phyloP scores from a whole-genome alignment of 92 coral and sea anemone genomes.

The Zoanthus sociatus region DNA sequence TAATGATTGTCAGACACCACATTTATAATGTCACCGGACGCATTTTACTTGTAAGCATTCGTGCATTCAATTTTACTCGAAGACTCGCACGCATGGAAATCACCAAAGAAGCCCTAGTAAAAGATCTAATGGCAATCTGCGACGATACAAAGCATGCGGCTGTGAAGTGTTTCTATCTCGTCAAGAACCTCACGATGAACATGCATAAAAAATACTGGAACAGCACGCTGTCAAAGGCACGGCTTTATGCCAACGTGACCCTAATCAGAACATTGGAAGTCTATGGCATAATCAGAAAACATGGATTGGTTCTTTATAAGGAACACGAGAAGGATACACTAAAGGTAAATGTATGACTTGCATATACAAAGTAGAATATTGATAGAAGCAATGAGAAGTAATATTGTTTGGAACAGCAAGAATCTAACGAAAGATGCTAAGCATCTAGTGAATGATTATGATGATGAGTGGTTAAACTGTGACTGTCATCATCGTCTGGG shows the following conservation, averaged over 20 bases:
- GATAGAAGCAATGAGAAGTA: too few species aligned
- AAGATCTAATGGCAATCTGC: slow-evolving; percentile 69
- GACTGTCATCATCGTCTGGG: too few species aligned
- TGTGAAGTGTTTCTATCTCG: slow-evolving; percentile 64
- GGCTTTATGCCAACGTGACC: slow-evolving; percentile 59
- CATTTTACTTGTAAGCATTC: slow-evolving; percentile 56
- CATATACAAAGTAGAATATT: too few species aligned
- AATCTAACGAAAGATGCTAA: too few species aligned
- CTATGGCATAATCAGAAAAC: slow-evolving; percentile 56
- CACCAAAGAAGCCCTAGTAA: slow-evolving; percentile 69
- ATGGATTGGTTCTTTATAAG: slow-evolving; percentile 59
- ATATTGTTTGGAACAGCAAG: too few species aligned
- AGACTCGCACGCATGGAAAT: slow-evolving; percentile 72
- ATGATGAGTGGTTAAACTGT: too few species aligned
- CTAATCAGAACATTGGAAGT: slow-evolving; percentile 59
- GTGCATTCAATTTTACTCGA: slow-evolving; percentile 66
- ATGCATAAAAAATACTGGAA: slow-evolving; percentile 55
- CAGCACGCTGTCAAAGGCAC: slow-evolving; percentile 26
- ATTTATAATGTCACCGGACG: slow-evolving; percentile 49
- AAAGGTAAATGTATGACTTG: slow-evolving; percentile 8
- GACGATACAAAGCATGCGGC: slow-evolving; percentile 64
- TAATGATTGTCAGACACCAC: slow-evolving; percentile 56
- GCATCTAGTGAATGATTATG: too few species aligned
- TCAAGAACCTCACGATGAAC: slow-evolving; percentile 60
- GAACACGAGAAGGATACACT: slow-evolving; percentile 72